Percentiles rank a stretch among this genome's conserved stretches.
These are phyloP conservation scores for Alectoris magna DNA, from an alignment of 2,797 vertebrate genomes.

Conservation along the genomic window DNA sequence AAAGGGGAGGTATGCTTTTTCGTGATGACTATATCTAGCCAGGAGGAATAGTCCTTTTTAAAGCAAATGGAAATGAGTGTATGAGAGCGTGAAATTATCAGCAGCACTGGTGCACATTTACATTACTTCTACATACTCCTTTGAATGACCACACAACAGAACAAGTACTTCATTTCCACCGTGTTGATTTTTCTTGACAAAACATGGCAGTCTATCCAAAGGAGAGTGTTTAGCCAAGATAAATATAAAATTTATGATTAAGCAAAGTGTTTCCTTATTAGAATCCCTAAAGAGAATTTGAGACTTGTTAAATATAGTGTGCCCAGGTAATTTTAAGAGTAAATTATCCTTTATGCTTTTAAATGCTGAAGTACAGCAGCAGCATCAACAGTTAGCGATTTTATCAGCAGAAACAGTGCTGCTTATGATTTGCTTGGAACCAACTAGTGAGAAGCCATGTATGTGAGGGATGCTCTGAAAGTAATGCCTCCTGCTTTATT, in stretches of 20 bases:
- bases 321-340: conserved; percentile 68
- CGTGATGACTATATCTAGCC: conserved; percentile 63
- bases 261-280: conserved; percentile 70
- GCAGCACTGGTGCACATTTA: conserved; percentile 43
- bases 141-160: conserved; percentile 70
- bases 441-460: rapidly evolving
- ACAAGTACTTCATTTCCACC: conserved; percentile 66
- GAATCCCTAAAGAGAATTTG: conserved; percentile 69
- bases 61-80: conserved; percentile 65
- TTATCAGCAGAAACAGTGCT: neutral
- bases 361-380: conserved; percentile 10
- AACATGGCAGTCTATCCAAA: conserved; percentile 70
- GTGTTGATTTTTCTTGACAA: conserved; percentile 72
- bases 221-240: conserved; percentile 69
- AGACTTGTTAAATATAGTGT: conserved; percentile 73
- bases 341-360: conserved; percentile 57
- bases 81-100: conserved; percentile 69
- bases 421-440: neutral
- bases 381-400: conserved; percentile 1
- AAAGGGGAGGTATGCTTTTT: conserved; percentile 47
- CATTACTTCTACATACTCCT: conserved; percentile 65
- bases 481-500: neutral
- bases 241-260: conserved; percentile 77
- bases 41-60: conserved; percentile 70
- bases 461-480: neutral